Conservation (phyloP, 1,140 invertebrate genomes). For the Drosophila guanche region DNA sequence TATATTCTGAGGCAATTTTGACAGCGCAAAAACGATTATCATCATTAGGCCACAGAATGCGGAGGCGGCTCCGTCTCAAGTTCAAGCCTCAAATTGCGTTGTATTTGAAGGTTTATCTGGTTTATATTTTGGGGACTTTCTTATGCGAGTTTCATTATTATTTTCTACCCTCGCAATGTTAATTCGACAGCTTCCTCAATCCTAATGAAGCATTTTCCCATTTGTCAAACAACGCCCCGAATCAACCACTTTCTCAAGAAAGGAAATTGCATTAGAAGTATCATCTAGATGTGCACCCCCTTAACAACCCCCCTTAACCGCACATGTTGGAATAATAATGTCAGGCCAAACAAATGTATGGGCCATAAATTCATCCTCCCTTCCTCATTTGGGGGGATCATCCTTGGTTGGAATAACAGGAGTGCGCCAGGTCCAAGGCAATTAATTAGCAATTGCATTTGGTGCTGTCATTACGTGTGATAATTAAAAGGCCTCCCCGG, state of each 20-base stretch:
- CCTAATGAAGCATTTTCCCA: slow-evolving; percentile 44
- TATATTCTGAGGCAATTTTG: slow-evolving; percentile 77
- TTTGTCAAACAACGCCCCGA: slow-evolving; percentile 50
- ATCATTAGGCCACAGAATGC: slow-evolving; percentile 54
- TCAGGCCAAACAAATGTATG: slow-evolving; percentile 65
- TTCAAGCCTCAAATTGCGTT: slow-evolving; percentile 56
- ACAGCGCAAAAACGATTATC: slow-evolving; percentile 72
- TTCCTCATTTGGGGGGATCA: slow-evolving; percentile 7
- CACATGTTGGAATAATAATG: slow-evolving; percentile 81
- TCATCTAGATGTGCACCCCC: slow-evolving; percentile 17
- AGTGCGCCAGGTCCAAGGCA: slow-evolving; percentile 34
- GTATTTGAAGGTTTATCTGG: slow-evolving; percentile 13
- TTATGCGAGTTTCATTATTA: slow-evolving; percentile 15
- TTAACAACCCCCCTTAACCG: slow-evolving; percentile 44
- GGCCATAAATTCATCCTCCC: slow-evolving; percentile 58
- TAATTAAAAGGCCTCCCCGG: slow-evolving; percentile 74
- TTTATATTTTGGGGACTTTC: slow-evolving; percentile 11
- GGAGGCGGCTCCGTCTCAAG: slow-evolving; percentile 51
- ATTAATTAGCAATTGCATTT: slow-evolving; percentile 83
- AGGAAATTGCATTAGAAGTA: slow-evolving; percentile 46
- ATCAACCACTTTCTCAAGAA: slow-evolving; percentile 22
- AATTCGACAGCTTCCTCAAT: slow-evolving; percentile 10
- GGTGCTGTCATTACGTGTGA: slow-evolving; percentile 79
- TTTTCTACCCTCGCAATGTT: background rate
- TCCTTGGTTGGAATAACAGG: background rate